A percentile compares a stretch with the other conserved stretches of the same genome.
These are phyloP conservation scores for Odontesthes bonariensis DNA, from an alignment of 2,113 vertebrate genomes.

Conservation along the genomic window DNA sequence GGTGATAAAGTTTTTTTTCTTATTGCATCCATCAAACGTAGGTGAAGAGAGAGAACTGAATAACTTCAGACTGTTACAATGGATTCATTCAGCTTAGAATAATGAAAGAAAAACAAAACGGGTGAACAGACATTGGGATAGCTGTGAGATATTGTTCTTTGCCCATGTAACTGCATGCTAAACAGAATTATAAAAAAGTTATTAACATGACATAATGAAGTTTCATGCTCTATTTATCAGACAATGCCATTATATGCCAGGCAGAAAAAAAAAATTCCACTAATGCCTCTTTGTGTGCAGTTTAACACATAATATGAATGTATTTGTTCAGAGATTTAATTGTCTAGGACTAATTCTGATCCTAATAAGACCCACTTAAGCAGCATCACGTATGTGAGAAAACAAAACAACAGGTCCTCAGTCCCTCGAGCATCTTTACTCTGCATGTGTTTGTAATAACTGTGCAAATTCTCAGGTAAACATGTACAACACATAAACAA, in stretches of 20 bases:
- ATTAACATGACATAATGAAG: background rate
- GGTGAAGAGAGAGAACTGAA: too few species aligned
- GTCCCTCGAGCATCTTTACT: slow-evolving; percentile 23
- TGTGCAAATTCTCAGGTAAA: slow-evolving; percentile 36
- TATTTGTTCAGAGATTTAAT: slow-evolving; percentile 25
- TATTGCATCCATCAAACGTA: too few species aligned
- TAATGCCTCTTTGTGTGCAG: background rate
- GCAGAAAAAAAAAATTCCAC: slow-evolving; percentile 1
- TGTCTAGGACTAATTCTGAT: slow-evolving; percentile 37
- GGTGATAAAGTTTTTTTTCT: too few species aligned
- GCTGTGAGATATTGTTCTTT: background rate
- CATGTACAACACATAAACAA: slow-evolving; percentile 19
- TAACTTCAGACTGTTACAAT: too few species aligned
- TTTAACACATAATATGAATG: slow-evolving; percentile 2
- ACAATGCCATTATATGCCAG: slow-evolving; percentile 9
- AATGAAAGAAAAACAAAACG: background rate
- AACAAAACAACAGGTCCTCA: slow-evolving; percentile 23
- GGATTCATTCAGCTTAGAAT: too few species aligned
- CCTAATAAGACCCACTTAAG: slow-evolving; percentile 50
- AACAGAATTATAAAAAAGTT: background rate
- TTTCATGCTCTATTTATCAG: background rate
- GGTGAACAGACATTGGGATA: too few species aligned
- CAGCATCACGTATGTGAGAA: slow-evolving; percentile 17
- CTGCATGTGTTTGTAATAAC: slow-evolving; percentile 14
- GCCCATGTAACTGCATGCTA: background rate